These are phyloP conservation scores for Boloria euphrosyne DNA, from an alignment of 2,888 invertebrate species.

Conservation along the genomic window DNA sequence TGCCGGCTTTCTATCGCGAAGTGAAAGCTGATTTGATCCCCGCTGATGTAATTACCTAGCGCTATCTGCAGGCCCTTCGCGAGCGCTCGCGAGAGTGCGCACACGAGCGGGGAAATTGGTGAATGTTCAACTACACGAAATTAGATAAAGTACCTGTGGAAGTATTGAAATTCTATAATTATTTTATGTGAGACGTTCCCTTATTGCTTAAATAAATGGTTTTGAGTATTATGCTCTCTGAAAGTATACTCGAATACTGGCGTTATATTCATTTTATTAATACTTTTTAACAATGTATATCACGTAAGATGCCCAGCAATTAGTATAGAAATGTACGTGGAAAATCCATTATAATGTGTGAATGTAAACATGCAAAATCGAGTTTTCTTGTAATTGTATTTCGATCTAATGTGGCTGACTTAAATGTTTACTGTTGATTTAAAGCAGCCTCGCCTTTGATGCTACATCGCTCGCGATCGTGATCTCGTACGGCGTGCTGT, in stretches of 20 bases:
- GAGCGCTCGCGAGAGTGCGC: not conserved
- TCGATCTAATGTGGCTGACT: not conserved
- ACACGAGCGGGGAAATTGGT: not conserved
- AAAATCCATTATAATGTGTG: no score
- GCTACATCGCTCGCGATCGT: constrained; percentile 15
- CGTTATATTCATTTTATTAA: no score
- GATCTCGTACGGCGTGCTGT: constrained; percentile 21
- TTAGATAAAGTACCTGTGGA: not conserved
- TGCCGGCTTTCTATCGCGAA: constrained; percentile 18
- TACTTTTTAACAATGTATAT: no score
- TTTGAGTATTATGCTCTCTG: no score
- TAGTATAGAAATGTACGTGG: no score
- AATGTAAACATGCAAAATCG: no score
- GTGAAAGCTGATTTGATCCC: constrained; percentile 27
- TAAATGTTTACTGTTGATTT: constrained; percentile 6
- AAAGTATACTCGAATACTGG: no score
- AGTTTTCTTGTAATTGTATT: not conserved
- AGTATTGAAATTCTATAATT: not conserved
- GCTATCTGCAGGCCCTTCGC: constrained; percentile 14
- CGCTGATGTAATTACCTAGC: constrained; percentile 16
- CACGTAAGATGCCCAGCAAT: no score
- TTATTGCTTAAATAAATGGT: no score
- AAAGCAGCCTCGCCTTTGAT: constrained; percentile 20
- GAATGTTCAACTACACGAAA: not conserved
- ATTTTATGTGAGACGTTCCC: no score